Conservation (phyloP, 2,888 invertebrate species). For the Tetanocera ferruginea region DNA sequence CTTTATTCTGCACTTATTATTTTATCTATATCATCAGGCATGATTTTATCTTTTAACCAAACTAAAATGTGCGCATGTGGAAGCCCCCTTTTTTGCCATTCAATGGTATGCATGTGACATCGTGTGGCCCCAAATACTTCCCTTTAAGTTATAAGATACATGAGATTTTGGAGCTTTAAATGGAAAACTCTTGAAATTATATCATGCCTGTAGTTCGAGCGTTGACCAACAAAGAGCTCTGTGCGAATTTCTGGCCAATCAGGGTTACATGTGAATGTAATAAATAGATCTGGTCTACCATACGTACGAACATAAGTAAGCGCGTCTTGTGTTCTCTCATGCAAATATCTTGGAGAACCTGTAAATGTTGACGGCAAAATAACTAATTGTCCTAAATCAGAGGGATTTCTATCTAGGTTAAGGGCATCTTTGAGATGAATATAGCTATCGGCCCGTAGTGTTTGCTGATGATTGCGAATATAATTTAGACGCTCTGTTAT, state of each 20-base stretch:
- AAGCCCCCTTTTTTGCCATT: background rate
- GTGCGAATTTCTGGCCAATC: background rate
- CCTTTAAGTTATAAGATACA: no score
- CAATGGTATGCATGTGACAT: background rate
- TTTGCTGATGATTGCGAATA: no score
- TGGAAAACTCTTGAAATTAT: background rate
- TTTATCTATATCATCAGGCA: background rate
- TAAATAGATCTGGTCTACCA: background rate
- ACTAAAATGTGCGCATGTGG: background rate
- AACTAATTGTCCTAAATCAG: no score
- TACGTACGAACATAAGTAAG: no score
- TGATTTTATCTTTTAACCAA: background rate
- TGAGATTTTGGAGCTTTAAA: background rate
- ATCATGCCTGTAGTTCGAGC: background rate
- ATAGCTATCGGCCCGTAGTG: no score
- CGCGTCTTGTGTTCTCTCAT: no score
- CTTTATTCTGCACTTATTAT: background rate
- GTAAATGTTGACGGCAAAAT: no score
- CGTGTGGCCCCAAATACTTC: no score
- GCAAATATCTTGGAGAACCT: no score
- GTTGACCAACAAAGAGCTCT: background rate
- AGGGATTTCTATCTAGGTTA: no score
- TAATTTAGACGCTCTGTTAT: no score
- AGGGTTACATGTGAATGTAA: background rate
- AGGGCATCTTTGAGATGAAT: no score